phyloP scores from a whole-genome alignment of 2,888 invertebrate genomes.

The Epistrophella euchroma region DNA sequence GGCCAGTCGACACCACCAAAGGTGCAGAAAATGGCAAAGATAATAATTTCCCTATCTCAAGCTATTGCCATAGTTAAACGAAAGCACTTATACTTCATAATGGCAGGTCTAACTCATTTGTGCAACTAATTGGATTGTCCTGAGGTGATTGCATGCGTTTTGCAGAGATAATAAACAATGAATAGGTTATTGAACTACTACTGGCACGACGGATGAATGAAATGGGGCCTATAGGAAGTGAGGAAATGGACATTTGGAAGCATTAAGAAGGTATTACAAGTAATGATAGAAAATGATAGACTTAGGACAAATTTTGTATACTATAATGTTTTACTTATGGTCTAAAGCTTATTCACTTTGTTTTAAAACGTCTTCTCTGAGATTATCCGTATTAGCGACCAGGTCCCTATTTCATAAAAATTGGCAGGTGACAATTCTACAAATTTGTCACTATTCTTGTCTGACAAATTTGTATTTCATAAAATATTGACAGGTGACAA shows the following conservation, averaged over 20 bases:
- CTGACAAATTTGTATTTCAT: no score
- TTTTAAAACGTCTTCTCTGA: no score
- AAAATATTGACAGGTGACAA: no score
- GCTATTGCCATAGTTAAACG: constrained; percentile 25
- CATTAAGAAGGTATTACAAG: constrained; percentile 35
- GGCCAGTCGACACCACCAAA: no score
- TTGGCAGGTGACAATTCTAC: no score
- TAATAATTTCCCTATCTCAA: neutral
- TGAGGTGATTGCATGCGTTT: constrained; percentile 41
- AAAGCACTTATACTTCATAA: constrained; percentile 54
- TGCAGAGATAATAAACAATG: constrained; percentile 5
- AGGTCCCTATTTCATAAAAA: no score
- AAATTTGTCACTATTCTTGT: no score
- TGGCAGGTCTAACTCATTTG: constrained; percentile 65
- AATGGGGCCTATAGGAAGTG: constrained; percentile 49
- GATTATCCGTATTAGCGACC: no score
- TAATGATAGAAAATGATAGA: constrained; percentile 16
- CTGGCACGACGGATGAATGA: constrained; percentile 43
- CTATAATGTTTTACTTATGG: no score
- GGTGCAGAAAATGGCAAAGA: neutral
- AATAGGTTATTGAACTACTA: constrained; percentile 41
- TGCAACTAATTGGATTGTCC: constrained; percentile 66
- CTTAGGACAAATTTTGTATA: constrained; percentile 5
- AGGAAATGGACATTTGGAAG: constrained; percentile 51
- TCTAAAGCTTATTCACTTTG: no score